Evolutionary conservation across 2,888 invertebrate genomes (phyloP).

Genomic region (Drosophila stalkeri): DNA sequence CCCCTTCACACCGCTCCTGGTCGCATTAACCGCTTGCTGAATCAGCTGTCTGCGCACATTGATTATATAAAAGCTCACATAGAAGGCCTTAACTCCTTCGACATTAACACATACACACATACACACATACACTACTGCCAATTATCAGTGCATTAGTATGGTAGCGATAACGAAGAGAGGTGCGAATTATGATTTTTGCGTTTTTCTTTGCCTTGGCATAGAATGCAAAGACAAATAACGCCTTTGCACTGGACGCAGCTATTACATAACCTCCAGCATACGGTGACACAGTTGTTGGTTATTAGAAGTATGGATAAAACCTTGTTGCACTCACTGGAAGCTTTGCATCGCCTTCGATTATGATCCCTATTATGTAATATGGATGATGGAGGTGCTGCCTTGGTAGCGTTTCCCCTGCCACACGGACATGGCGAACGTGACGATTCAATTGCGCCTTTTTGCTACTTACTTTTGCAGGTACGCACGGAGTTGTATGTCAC

Average conservation of each 20-base stretch:
- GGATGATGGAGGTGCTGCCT: conserved; percentile 5
- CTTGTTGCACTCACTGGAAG: too few species aligned
- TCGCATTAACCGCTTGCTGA: conserved; percentile 3
- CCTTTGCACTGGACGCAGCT: conserved; percentile 52
- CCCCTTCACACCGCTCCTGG: background rate
- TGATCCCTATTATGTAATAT: conserved; percentile 60
- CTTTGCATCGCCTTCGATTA: background rate
- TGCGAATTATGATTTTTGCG: conserved; percentile 34
- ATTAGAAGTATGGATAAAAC: conserved; percentile 1
- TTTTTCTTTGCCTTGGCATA: conserved; percentile 5
- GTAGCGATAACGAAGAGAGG: background rate
- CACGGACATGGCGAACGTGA: conserved; percentile 49
- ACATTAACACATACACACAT: background rate
- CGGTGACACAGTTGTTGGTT: conserved; percentile 26
- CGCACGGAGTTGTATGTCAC: conserved; percentile 88
- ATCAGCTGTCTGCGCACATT: conserved; percentile 55
- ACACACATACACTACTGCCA: background rate
- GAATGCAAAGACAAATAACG: conserved; percentile 27
- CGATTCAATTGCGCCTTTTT: conserved; percentile 16
- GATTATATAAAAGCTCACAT: conserved; percentile 59
- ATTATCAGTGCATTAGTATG: background rate
- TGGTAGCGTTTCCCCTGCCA: conserved; percentile 12
- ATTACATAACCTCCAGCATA: conserved; percentile 72
- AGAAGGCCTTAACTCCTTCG: background rate
- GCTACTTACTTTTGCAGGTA: conserved; percentile 89